Evolutionary conservation across 2,113 vertebrate genomes (phyloP).

Genomic region (Suncus etruscus): DNA sequence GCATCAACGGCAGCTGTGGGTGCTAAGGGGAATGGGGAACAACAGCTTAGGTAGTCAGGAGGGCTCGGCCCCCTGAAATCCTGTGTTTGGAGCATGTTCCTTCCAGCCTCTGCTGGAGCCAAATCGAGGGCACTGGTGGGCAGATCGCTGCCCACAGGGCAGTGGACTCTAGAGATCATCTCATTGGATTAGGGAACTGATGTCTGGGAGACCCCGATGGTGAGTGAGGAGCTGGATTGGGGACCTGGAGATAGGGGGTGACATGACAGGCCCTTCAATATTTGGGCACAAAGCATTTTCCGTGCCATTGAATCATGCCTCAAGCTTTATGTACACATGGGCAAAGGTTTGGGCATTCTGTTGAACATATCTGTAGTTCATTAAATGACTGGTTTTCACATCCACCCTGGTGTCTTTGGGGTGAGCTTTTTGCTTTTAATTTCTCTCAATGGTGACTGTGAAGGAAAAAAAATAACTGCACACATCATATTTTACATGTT

Average conservation of each 20-base stretch:
- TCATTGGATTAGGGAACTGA: not conserved
- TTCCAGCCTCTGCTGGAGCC: not conserved
- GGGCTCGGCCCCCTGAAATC: not conserved
- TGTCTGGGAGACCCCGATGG: not conserved
- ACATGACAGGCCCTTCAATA: not conserved
- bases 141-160: not conserved
- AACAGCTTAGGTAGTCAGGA: not conserved
- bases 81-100: not conserved
- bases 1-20: too few relatives aligned
- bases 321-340: not conserved
- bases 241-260: not conserved
- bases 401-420: not conserved
- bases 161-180: not conserved
- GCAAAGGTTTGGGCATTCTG: slow-evolving; percentile 43
- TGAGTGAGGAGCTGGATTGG: not conserved
- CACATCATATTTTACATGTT: not conserved
- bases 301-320: slow-evolving; percentile 54
- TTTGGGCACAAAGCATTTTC: slow-evolving; percentile 25
- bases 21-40: not conserved
- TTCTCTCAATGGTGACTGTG: not conserved
- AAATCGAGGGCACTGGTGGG: not conserved
- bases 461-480: not conserved
- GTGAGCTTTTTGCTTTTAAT: not conserved
- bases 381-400: slow-evolving; percentile 48
- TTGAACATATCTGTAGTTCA: slow-evolving; percentile 65